phyloP scores from a whole-genome alignment of 2,797 vertebrate species.

The Esox lucius region DNA sequence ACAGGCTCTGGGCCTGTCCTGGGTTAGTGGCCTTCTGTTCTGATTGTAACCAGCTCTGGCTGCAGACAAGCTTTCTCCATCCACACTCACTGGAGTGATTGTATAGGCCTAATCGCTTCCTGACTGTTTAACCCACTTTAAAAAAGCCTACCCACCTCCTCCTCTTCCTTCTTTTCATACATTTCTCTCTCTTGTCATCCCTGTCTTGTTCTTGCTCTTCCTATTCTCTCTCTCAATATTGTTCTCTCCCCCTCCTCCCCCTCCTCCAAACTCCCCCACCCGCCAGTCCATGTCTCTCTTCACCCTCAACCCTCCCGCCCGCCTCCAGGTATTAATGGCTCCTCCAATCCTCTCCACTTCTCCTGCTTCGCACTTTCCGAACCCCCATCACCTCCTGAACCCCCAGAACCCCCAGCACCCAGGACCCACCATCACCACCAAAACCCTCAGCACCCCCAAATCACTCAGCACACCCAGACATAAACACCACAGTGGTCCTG shows the following conservation, averaged over 20 bases:
- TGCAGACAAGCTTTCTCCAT: conserved; percentile 66
- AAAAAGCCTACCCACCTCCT: conserved; percentile 36
- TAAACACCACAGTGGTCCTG: conserved; percentile 40
- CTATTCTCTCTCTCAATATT: neutral
- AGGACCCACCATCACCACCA: no score
- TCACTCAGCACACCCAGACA: conserved; percentile 36
- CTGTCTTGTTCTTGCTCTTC: neutral
- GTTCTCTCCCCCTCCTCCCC: conserved; percentile 4
- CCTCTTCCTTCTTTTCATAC: neutral
- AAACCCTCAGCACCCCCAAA: conserved; percentile 29
- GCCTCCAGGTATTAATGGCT: neutral
- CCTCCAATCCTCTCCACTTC: neutral
- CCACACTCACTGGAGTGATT: conserved; percentile 69
- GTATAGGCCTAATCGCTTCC: conserved; percentile 71
- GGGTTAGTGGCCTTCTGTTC: conserved; percentile 24
- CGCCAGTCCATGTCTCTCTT: neutral
- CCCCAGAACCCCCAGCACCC: neutral
- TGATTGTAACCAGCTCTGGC: conserved; percentile 65
- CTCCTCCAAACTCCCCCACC: neutral
- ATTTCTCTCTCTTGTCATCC: neutral
- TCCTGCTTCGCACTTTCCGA: conserved; percentile 22
- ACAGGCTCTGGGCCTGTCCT: conserved; percentile 15
- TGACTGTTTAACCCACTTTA: conserved; percentile 55
- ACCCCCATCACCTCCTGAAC: conserved; percentile 4
- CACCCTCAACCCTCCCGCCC: neutral